A percentile compares a stretch with the other conserved stretches of the same genome.
Conservation (phyloP, 2,113 vertebrate species). For the Gymnobelideus leadbeateri region DNA sequence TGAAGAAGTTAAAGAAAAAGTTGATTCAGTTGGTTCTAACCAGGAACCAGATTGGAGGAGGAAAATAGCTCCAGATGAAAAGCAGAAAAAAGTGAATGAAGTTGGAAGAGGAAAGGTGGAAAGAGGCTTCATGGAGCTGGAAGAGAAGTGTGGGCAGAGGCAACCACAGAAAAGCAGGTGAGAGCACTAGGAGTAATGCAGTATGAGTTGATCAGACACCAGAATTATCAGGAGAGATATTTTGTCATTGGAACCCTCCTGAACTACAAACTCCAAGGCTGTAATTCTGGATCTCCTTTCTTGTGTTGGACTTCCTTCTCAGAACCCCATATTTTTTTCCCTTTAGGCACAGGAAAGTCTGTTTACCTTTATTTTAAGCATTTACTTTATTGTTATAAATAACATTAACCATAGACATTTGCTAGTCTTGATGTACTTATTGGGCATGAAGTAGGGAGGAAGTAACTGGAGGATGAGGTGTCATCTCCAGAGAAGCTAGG, state of each 20-base stretch:
- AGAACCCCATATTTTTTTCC: not conserved
- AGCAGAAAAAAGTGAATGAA: not conserved
- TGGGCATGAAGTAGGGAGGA: too few species aligned
- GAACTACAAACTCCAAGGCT: not conserved
- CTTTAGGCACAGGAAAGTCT: not conserved
- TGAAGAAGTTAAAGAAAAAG: not conserved
- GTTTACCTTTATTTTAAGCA: not conserved
- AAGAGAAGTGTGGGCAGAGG: not conserved
- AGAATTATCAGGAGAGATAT: not conserved
- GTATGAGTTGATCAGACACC: not conserved
- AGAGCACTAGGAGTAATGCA: not conserved
- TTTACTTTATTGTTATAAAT: not conserved
- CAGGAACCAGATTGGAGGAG: not conserved
- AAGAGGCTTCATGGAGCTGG: not conserved
- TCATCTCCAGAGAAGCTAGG: not conserved
- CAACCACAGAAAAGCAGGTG: not conserved
- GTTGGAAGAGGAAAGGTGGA: not conserved
- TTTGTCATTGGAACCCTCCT: not conserved
- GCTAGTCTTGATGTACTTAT: too few species aligned
- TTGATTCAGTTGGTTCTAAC: not conserved
- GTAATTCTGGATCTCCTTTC: not conserved
- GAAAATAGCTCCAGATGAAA: not conserved
- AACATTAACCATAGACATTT: not conserved
- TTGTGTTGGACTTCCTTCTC: not conserved
- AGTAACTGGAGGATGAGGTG: not conserved